Conservation (phyloP, 2,797 vertebrate genomes). For the Galago senegalensis region DNA sequence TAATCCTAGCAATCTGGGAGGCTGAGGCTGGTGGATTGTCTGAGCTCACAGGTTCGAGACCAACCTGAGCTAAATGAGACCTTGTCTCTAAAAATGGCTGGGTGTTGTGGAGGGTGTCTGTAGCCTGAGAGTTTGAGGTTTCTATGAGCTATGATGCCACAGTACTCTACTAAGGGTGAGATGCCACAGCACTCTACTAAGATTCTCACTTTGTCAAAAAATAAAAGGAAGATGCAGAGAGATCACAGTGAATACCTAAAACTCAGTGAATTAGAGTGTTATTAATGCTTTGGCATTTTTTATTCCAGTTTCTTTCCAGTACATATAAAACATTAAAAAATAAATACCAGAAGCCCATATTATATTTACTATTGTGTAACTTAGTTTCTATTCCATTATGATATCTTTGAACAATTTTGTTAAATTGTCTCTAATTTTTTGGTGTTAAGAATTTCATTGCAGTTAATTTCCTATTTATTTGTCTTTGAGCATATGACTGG, state of each 20-base stretch:
- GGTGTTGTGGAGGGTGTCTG: no score
- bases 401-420: not conserved
- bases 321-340: not conserved
- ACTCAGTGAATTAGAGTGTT: not conserved
- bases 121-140: no score
- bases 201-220: no score
- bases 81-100: no score
- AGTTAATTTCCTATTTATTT: not conserved
- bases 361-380: not conserved
- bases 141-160: no score
- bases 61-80: no score
- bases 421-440: conserved; percentile 54
- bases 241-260: not conserved
- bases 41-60: no score
- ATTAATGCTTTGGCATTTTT: conserved; percentile 29
- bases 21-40: no score
- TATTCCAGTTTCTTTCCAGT: conserved; percentile 18
- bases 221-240: not conserved
- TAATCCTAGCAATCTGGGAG: no score
- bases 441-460: not conserved
- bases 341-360: not conserved
- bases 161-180: no score
- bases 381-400: conserved; percentile 11
- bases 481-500: not conserved
- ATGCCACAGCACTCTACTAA: no score